Percentiles rank a stretch among this genome's conserved stretches.
phyloP scores from a whole-genome alignment of 2,113 vertebrate genomes.

The Chloropsis hardwickii region DNA sequence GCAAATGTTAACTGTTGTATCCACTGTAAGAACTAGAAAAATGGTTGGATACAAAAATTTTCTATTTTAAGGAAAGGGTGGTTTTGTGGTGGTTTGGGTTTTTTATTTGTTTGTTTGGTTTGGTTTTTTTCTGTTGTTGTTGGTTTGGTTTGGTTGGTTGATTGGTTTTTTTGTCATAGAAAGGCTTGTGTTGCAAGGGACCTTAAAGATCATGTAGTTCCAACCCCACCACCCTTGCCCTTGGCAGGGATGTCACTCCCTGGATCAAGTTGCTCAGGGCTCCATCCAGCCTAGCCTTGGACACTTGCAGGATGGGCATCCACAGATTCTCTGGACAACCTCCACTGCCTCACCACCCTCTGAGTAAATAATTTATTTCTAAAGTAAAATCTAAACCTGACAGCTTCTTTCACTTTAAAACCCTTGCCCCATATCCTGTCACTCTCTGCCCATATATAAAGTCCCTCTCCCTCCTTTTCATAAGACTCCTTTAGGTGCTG shows the following conservation, averaged over 20 bases:
- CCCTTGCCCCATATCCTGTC: background rate
- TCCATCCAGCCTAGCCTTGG: background rate
- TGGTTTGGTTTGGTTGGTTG: background rate
- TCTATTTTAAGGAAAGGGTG: background rate
- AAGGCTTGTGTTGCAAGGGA: background rate
- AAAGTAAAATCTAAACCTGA: background rate
- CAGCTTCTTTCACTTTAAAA: background rate
- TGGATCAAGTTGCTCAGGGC: background rate
- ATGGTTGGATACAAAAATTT: background rate
- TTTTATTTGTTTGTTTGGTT: background rate
- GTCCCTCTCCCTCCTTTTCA: background rate
- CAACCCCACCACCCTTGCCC: background rate
- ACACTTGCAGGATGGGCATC: background rate
- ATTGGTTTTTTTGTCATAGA: background rate
- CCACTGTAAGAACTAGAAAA: background rate
- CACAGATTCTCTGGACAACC: background rate
- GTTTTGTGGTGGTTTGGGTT: background rate
- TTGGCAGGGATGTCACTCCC: background rate
- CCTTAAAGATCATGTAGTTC: background rate
- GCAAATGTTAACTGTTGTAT: background rate
- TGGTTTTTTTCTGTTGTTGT: background rate
- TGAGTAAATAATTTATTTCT: background rate
- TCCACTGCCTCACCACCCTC: background rate
- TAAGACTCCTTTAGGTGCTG: background rate
- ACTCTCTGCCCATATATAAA: background rate